These are phyloP conservation scores for Epinotia ramella DNA, from an alignment of 2,888 invertebrate genomes.

Conservation along the genomic window DNA sequence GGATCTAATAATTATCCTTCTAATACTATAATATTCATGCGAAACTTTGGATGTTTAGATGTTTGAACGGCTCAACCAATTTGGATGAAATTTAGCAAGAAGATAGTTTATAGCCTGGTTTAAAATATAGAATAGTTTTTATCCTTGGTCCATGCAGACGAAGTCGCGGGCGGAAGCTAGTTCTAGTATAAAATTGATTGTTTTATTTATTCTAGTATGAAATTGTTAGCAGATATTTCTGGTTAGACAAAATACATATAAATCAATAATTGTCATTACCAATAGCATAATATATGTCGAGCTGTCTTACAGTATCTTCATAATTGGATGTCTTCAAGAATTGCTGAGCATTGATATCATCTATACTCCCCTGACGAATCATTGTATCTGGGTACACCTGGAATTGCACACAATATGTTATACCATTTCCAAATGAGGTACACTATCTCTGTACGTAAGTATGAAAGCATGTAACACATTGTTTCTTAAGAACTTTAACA, in stretches of 20 bases:
- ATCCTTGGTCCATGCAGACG: no score
- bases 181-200: no score
- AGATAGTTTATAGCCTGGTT: no score
- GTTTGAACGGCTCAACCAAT: no score
- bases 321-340: constrained; percentile 93
- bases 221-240: not conserved
- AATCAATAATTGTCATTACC: constrained; percentile 82
- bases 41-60: no score
- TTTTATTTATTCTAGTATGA: not conserved
- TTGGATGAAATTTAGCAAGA: no score
- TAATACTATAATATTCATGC: no score
- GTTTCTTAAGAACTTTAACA: no score
- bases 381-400: constrained; percentile 72
- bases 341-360: constrained; percentile 92
- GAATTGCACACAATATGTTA: constrained; percentile 25
- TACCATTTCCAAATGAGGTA: not conserved
- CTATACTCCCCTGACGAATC: constrained; percentile 88
- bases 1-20: no score
- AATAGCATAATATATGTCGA: constrained; percentile 97
- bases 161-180: no score
- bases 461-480: not conserved
- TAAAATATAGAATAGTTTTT: no score
- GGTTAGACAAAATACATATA: not conserved
- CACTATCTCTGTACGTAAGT: not conserved
- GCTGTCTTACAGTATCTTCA: constrained; percentile 94